Base-by-base conservation (phyloP, 92 coral and sea anemone species). In the Paragorgia papillata region DNA sequence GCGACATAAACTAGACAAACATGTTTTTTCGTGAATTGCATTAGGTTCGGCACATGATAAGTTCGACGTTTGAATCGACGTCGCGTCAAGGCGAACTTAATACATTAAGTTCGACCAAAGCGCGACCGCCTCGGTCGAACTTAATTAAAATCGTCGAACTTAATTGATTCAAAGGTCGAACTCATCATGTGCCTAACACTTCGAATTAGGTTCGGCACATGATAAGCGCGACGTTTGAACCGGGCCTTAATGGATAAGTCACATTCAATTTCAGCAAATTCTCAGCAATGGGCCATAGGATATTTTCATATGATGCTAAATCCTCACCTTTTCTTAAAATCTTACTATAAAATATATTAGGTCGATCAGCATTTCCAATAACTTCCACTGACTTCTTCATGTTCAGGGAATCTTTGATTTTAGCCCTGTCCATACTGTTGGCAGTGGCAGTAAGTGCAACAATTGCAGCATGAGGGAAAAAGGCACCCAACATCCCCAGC, bases 381-480 rank as follows among this genome's bases (percentile, higher is more conserved):
- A 66, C 34, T 55, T 79, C 54, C 19, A 79, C 17, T 17, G 83
- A 46, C 40, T 61, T 33, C 13, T 31, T 65, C 1, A 79, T 39
- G 64, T 79, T 50, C 19, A 79, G 60, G 29, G 77, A 79, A 25
- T 34, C 67, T 20, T 55, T 79, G 24, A 79, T 79, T 3, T 2
- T 25, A 0, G 0, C 59, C 7, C 71, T 41, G 49, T 64, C 84
- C 9, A 74, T 39, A 43, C 62, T 66, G 50, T 53, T 79, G 12
- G 57, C 68, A 31, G 84, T 67, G 20, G 82, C 62, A 18, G 82
- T 76, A 14, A 76, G 73, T 10, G 82, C 82, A 29, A 76, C 33
- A 9, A 69, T 32, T 7, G 33, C 60, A 25, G 61, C 58, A 69
- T 69, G 0, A 1, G 76, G 76, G 18, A 69, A 69, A 26, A 13